Base-by-base conservation (phyloP, 1,140 invertebrate species). In the Temnothorax nylanderi region DNA sequence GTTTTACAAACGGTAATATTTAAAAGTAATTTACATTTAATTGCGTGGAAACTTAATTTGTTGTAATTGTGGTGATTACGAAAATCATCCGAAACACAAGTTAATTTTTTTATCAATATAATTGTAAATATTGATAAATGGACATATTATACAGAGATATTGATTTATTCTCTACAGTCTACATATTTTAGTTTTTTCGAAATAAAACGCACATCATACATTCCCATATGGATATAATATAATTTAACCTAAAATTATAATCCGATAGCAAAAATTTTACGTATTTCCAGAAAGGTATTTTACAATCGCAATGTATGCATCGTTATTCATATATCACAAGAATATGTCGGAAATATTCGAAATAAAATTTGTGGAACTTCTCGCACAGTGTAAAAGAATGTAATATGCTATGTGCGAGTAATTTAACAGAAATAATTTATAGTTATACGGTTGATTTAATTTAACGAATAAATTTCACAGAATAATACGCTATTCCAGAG, bases 161-260 rank as follows among this genome's bases (percentile, higher is more conserved):
- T 74, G 1, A 37, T 74, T 32, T 18, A 49, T 49, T n/a, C 32
- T 34, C 54, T 74, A 41, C 26, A 1, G 1, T 26, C 26, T 67
- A 47, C 7, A 58, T 0, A 8, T 16, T 51, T 51, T 21, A 26
- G 26, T 26, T 75, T 75, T 34, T 54, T 10, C 18, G 16, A 21
- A 37, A 37, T 56, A 7, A 56, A n/a, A 6, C 0, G 32, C 49
- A 18, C 34, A 1, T 74, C 18, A 26, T n/a, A 21, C 18, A 16
- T 74, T 21, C 2, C 3, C 3, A 75, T 26, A 26, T 41, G 5
- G 3, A 16, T 26, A 1, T n/a, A 16, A 32, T 54, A 54, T 69
- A 49, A 49, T 75, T 58, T 58, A 41, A 58, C n/a, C 0, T 58
- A 41, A 58, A 75, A 75, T 77, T 44, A 47, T n/a, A 49, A 65